A percentile compares a stretch with the other conserved stretches of the same genome.
phyloP scores from a whole-genome alignment of 2,797 vertebrate species.

The Enteromius anoplus region DNA sequence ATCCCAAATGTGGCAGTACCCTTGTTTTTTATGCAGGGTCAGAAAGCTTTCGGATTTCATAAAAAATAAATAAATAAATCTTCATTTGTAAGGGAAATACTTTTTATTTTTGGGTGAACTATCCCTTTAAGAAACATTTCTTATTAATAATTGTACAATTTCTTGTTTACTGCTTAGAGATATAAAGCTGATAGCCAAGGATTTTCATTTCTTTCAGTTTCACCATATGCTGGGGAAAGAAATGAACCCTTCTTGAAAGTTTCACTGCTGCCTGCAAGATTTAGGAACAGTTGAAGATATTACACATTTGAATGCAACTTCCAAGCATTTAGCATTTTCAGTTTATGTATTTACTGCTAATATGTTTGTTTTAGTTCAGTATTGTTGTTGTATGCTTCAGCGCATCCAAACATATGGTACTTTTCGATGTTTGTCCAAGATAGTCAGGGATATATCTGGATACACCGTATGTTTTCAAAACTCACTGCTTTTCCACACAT shows the following conservation, averaged over 20 bases:
- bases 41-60: background rate
- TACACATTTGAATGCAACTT: slow-evolving; percentile 63
- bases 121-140: background rate
- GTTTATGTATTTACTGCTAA: slow-evolving; percentile 65
- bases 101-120: background rate
- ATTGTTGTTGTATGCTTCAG: slow-evolving; percentile 54
- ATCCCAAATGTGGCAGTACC: background rate
- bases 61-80: background rate
- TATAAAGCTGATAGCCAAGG: background rate
- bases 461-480: slow-evolving; percentile 16
- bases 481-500: background rate
- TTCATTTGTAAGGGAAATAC: background rate
- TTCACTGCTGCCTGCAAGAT: slow-evolving; percentile 52
- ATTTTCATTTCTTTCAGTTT: slow-evolving; percentile 1
- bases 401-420: slow-evolving; percentile 62
- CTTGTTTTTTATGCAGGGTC: background rate
- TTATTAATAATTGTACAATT: background rate
- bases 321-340: slow-evolving; percentile 66
- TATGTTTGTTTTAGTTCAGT: slow-evolving; percentile 58
- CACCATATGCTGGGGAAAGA: background rate
- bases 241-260: background rate
- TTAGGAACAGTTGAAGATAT: slow-evolving; percentile 61
- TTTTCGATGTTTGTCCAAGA: slow-evolving; percentile 62
- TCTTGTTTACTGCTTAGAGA: background rate
- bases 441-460: slow-evolving; percentile 3